Evolutionary conservation across 2,113 vertebrate species (phyloP).

Genomic region (Eptesicus fuscus): DNA sequence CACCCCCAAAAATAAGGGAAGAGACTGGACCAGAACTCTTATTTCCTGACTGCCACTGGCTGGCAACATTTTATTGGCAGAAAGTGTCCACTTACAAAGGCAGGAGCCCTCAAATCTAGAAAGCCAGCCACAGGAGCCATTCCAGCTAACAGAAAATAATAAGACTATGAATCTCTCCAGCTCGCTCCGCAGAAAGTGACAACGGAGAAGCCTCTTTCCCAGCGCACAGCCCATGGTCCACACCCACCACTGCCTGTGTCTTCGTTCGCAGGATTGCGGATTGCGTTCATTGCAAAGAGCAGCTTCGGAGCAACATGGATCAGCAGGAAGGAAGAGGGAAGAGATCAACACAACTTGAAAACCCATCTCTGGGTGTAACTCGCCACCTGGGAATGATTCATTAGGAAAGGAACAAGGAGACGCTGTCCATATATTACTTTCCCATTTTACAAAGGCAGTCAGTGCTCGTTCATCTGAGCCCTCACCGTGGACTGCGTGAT

Average conservation of each 20-base stretch:
- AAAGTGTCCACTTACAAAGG: background rate
- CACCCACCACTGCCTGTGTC: slow-evolving; percentile 40
- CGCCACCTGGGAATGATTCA: slow-evolving; percentile 46
- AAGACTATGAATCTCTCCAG: background rate
- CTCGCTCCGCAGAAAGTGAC: background rate
- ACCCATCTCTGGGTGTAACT: background rate
- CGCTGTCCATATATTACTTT: background rate
- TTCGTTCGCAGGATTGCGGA: slow-evolving; percentile 62
- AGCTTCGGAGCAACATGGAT: slow-evolving; percentile 48
- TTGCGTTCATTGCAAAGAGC: slow-evolving; percentile 50
- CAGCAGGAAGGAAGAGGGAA: slow-evolving; percentile 46
- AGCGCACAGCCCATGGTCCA: slow-evolving; percentile 10
- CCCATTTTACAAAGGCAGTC: background rate
- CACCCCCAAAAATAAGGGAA: background rate
- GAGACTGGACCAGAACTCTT: background rate
- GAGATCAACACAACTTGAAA: slow-evolving; percentile 54
- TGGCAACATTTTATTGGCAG: background rate
- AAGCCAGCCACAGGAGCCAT: background rate
- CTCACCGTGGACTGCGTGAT: fast-evolving
- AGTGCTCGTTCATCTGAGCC: background rate
- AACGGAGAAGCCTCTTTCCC: slow-evolving; percentile 42
- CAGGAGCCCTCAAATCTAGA: background rate
- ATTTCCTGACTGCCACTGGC: background rate
- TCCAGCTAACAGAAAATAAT: slow-evolving; percentile 9
- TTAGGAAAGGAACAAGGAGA: background rate